A percentile compares a stretch with the other conserved stretches of the same genome.
Conservation (phyloP, 1,140 invertebrate genomes). For the Drosophila arizonae region DNA sequence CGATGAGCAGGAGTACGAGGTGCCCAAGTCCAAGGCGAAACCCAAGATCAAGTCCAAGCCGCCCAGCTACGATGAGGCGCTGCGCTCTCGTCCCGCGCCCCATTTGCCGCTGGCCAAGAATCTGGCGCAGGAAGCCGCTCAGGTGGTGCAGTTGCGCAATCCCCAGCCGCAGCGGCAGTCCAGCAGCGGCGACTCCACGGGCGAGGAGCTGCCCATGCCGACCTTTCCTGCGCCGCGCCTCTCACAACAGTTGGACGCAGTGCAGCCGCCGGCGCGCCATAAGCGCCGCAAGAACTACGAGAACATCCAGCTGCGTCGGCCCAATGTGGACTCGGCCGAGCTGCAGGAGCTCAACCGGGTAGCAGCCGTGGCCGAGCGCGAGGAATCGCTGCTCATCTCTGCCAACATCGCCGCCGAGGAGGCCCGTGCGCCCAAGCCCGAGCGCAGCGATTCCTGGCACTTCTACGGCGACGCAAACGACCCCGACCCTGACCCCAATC, state of each 20-base stretch:
- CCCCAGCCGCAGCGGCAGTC: slow-evolving; percentile 38
- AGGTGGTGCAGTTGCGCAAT: slow-evolving; percentile 49
- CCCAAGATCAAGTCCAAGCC: slow-evolving; percentile 38
- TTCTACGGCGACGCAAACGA: slow-evolving; percentile 60
- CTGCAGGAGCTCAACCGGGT: slow-evolving; percentile 61
- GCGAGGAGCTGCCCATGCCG: slow-evolving; percentile 70
- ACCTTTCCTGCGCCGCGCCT: slow-evolving; percentile 67
- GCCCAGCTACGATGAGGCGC: slow-evolving; percentile 65
- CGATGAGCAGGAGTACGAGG: slow-evolving; percentile 65
- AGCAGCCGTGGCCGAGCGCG: slow-evolving; percentile 51
- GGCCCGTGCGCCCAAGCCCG: slow-evolving; percentile 59
- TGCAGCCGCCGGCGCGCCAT: slow-evolving; percentile 51
- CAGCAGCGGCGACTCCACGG: slow-evolving; percentile 36
- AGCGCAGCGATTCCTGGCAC: slow-evolving; percentile 78
- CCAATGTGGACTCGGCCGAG: slow-evolving; percentile 66
- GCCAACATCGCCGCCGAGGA: slow-evolving; percentile 60
- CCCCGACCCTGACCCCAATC: neutral
- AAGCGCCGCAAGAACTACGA: slow-evolving; percentile 78
- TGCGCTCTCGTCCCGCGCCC: slow-evolving; percentile 44
- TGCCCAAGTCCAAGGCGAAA: slow-evolving; percentile 49
- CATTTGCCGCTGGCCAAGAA: slow-evolving; percentile 40
- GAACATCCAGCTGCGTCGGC: slow-evolving; percentile 63
- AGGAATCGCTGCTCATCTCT: slow-evolving; percentile 59
- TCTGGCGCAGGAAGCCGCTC: slow-evolving; percentile 61
- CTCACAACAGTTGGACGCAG: slow-evolving; percentile 53